phyloP scores from a whole-genome alignment of 2,888 invertebrate genomes.

The Gortyna flavago region DNA sequence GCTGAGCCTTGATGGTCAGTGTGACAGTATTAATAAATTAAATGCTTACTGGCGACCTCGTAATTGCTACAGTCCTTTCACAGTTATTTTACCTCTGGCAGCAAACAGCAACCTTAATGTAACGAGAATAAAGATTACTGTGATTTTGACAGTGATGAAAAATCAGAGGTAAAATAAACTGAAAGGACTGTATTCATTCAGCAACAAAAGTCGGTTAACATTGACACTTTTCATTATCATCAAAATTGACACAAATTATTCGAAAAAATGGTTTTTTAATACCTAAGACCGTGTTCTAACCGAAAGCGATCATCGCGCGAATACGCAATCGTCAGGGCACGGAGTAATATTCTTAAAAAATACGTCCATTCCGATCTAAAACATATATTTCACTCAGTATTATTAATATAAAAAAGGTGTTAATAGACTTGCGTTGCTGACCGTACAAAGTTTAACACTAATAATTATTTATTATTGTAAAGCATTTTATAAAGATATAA shows the following conservation, averaged over 20 bases:
- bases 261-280: background rate
- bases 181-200: slow-evolving; percentile 8
- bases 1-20: background rate
- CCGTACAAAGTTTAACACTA: slow-evolving; percentile 8
- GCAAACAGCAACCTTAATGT: background rate
- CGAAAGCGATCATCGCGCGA: background rate
- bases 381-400: background rate
- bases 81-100: slow-evolving; percentile 1
- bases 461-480: slow-evolving; percentile 38
- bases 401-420: slow-evolving; percentile 1
- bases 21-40: slow-evolving; percentile 15
- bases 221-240: background rate
- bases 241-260: slow-evolving; percentile 1
- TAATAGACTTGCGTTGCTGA: slow-evolving; percentile 1
- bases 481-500: slow-evolving; percentile 22
- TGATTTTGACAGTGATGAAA: background rate
- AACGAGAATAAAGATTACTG: background rate
- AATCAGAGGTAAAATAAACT: background rate
- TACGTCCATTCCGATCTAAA: background rate
- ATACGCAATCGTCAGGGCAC: background rate
- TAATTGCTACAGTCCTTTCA: background rate
- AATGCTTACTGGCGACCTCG: slow-evolving; percentile 9
- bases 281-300: background rate
- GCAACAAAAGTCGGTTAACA: slow-evolving; percentile 11
- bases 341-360: background rate